A percentile compares a stretch with the other conserved stretches of the same genome.
Conservation (phyloP, 2,113 vertebrate species). For the Spheniscus mendiculus region DNA sequence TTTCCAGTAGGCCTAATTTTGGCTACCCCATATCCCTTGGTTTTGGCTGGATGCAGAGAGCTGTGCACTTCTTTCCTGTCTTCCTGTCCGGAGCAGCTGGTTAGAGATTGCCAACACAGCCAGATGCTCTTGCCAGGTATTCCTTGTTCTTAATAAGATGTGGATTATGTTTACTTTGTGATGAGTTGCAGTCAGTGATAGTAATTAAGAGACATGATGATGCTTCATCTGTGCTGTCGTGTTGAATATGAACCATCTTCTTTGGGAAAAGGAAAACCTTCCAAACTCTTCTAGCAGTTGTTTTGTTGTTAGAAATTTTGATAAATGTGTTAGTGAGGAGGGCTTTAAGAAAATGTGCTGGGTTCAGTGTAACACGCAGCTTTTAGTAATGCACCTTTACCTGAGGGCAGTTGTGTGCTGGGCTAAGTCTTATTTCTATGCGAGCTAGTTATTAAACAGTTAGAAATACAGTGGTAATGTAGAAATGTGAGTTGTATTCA, state of each 20-base stretch:
- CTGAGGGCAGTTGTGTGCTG: no score
- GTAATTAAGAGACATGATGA: rapidly evolving
- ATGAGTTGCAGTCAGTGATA: no score
- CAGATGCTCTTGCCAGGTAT: not conserved
- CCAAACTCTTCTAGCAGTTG: not conserved
- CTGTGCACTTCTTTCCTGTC: not conserved
- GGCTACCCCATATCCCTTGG: not conserved
- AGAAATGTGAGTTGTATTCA: not conserved
- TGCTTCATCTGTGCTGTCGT: rapidly evolving
- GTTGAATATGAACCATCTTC: not conserved
- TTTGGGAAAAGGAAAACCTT: not conserved
- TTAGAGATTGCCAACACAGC: not conserved
- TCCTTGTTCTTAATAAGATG: not conserved
- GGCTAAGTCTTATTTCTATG: not conserved
- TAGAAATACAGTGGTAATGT: not conserved
- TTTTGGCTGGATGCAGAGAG: not conserved
- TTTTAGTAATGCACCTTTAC: not conserved
- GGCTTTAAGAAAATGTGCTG: rapidly evolving
- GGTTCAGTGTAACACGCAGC: rapidly evolving
- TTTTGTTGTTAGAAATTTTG: not conserved
- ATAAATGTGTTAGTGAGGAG: not conserved
- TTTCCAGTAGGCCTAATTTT: not conserved
- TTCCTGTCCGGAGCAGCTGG: not conserved
- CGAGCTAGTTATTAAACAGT: not conserved
- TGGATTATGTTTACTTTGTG: not conserved